Evolutionary conservation across 2,113 vertebrate genomes (phyloP).

Genomic region (Leptobrachium ailaonicum): DNA sequence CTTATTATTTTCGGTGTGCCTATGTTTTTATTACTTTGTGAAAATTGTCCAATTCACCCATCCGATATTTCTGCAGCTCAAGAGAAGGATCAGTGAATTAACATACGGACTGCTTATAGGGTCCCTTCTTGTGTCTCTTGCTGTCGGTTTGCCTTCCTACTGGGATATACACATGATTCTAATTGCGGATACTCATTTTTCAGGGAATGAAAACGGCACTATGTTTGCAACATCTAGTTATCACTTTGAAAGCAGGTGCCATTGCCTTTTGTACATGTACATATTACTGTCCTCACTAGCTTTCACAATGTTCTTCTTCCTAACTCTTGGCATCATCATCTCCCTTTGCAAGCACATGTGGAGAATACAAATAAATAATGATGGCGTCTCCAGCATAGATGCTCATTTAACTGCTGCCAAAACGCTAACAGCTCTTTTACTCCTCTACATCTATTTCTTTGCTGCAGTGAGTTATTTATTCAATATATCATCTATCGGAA

Average conservation of each 20-base stretch:
- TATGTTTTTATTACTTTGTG: slow-evolving; percentile 21
- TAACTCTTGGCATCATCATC: not conserved
- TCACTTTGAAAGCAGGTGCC: not conserved
- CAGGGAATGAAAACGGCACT: not conserved
- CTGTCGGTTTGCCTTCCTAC: not conserved
- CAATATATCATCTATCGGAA: not conserved
- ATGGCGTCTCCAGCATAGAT: not conserved
- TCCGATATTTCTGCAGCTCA: not conserved
- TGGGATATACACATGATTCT: not conserved
- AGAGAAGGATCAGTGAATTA: not conserved
- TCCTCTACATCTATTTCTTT: slow-evolving; percentile 9
- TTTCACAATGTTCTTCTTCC: not conserved
- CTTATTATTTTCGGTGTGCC: not conserved
- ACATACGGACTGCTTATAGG: not conserved
- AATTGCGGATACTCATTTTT: not conserved
- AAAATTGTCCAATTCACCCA: not conserved
- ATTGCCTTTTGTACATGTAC: not conserved
- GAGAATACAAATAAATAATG: not conserved
- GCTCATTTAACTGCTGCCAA: slow-evolving; percentile 6
- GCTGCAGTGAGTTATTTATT: not conserved
- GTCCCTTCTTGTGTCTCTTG: not conserved
- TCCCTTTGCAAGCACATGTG: slow-evolving; percentile 23
- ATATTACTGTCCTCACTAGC: not conserved
- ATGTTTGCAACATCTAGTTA: not conserved
- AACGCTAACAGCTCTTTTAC: slow-evolving; percentile 10